Percentiles rank a stretch among this genome's conserved stretches.
Evolutionary conservation across 1,140 invertebrate genomes (phyloP).

Genomic region (Cyphomyrmex costatus): DNA sequence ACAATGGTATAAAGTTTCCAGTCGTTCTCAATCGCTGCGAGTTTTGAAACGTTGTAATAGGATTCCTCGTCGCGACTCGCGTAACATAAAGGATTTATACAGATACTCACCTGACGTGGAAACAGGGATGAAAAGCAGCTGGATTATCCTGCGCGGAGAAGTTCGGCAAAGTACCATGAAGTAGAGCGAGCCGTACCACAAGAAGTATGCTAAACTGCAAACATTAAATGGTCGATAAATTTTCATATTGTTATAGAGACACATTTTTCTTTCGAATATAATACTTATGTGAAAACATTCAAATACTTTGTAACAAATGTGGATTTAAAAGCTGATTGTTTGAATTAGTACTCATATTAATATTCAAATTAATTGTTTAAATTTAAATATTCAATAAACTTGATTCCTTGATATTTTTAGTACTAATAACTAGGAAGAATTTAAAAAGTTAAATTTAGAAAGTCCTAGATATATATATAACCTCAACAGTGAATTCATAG

Average conservation of each 20-base stretch:
- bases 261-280: conserved; percentile 26
- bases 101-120: conserved; percentile 90
- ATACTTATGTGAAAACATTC: conserved; percentile 4
- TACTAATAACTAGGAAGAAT: neutral
- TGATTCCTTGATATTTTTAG: neutral
- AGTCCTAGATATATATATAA: neutral
- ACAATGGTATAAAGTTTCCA: conserved; percentile 68
- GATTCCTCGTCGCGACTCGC: conserved; percentile 67
- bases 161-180: conserved; percentile 92
- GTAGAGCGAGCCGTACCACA: conserved; percentile 89
- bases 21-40: conserved; percentile 58
- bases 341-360: neutral
- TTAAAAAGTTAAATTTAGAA: neutral
- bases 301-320: neutral
- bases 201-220: conserved; percentile 88
- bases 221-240: conserved; percentile 61
- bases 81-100: conserved; percentile 73
- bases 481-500: too few species aligned
- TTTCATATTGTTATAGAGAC: conserved; percentile 36
- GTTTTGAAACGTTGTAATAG: conserved; percentile 75
- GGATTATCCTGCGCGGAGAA: conserved; percentile 95
- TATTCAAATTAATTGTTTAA: too few species aligned
- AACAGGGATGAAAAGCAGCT: conserved; percentile 92
- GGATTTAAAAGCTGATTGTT: neutral
- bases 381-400: neutral